These are phyloP conservation scores for Ploceus nigricollis DNA, from an alignment of 2,113 vertebrate genomes.

Conservation along the genomic window DNA sequence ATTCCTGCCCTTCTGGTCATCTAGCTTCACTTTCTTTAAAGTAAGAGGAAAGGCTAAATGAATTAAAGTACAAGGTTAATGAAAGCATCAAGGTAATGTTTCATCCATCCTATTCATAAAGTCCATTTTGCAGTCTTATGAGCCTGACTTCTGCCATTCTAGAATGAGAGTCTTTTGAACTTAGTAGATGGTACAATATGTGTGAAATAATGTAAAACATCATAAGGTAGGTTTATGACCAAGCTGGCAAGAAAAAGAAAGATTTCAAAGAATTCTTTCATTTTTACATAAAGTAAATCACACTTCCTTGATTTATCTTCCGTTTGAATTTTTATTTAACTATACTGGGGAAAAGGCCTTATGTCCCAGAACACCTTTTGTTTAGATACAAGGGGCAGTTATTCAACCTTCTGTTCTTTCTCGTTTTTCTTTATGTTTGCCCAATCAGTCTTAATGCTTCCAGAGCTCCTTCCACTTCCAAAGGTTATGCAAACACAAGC, in stretches of 20 bases:
- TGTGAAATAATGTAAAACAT: neutral
- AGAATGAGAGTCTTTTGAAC: neutral
- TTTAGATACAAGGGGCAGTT: neutral
- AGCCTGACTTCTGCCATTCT: neutral
- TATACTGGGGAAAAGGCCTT: neutral
- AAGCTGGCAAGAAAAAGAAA: neutral
- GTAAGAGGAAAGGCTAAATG: neutral
- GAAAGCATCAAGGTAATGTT: neutral
- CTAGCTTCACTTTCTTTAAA: neutral
- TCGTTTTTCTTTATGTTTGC: neutral
- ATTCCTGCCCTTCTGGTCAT: neutral
- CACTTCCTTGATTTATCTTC: neutral
- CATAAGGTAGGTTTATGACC: neutral
- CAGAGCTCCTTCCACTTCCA: neutral
- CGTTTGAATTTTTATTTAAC: neutral
- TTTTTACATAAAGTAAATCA: neutral
- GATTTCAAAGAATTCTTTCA: neutral
- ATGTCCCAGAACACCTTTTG: neutral
- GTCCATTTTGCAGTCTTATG: neutral
- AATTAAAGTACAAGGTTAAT: neutral
- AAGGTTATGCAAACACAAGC: neutral
- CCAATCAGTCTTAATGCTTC: neutral
- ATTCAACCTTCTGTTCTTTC: neutral
- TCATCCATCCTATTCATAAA: neutral
- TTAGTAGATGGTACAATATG: neutral